Evolutionary conservation across 2,113 vertebrate genomes (phyloP).

Genomic region (Indri indri): DNA sequence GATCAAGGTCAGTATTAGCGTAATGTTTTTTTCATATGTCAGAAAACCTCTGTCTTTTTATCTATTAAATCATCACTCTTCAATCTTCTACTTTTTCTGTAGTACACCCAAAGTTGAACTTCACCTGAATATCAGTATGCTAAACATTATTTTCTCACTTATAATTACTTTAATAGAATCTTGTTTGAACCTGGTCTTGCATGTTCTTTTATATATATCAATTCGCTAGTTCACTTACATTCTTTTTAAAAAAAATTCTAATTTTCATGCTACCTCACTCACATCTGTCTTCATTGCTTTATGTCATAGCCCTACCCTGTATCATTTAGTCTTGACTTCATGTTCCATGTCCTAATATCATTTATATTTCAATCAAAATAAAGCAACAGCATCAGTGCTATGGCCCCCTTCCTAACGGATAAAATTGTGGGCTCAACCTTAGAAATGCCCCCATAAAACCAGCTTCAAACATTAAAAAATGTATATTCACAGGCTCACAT

Average conservation of each 20-base stretch:
- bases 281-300: background rate
- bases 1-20: background rate
- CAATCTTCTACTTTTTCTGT: background rate
- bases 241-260: background rate
- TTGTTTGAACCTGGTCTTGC: background rate
- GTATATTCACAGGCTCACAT: conserved; percentile 43
- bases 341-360: background rate
- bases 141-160: background rate
- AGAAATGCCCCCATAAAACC: conserved; percentile 30
- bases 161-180: background rate
- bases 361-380: background rate
- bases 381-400: background rate
- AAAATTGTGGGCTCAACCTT: conserved; percentile 31
- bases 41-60: background rate
- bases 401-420: background rate
- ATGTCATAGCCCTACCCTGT: background rate
- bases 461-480: conserved; percentile 36
- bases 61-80: background rate
- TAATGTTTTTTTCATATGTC: background rate
- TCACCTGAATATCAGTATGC: background rate
- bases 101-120: background rate
- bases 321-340: background rate
- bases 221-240: background rate
- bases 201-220: background rate
- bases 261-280: background rate